Evolutionary conservation across 2,113 vertebrate genomes (phyloP).

Genomic region (Zosterops pallidus): DNA sequence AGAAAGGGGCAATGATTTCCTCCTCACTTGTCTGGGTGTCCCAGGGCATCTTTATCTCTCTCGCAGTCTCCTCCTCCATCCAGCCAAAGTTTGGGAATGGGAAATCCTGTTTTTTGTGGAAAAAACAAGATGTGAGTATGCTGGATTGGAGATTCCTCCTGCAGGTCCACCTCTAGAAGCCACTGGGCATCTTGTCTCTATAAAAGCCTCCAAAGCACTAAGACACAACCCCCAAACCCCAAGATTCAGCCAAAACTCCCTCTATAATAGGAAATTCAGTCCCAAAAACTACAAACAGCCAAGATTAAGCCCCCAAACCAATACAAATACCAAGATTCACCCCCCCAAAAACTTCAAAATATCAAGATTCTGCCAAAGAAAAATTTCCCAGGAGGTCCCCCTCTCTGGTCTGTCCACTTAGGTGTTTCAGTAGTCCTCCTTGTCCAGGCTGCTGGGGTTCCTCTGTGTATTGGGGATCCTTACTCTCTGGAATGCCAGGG

Average conservation of each 20-base stretch:
- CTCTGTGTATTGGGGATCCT: not conserved
- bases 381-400: not conserved
- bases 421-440: not conserved
- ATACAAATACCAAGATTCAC: not conserved
- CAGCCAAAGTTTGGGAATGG: not conserved
- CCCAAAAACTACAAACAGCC: not conserved
- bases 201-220: not conserved
- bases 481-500: not conserved
- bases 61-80: not conserved
- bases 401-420: not conserved
- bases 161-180: not conserved
- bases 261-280: not conserved
- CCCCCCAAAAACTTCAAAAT: not conserved
- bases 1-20: not conserved
- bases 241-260: not conserved
- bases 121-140: not conserved
- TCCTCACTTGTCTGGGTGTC: not conserved
- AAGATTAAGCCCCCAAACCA: not conserved
- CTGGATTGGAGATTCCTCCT: not conserved
- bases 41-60: not conserved
- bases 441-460: not conserved
- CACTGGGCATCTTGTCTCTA: not conserved
- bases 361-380: not conserved
- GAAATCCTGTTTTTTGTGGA: not conserved
- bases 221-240: not conserved